A percentile compares a stretch with the other conserved stretches of the same genome.
These are phyloP conservation scores for Melanostoma mellinum DNA, from an alignment of 2,888 invertebrate genomes.

Conservation along the genomic window DNA sequence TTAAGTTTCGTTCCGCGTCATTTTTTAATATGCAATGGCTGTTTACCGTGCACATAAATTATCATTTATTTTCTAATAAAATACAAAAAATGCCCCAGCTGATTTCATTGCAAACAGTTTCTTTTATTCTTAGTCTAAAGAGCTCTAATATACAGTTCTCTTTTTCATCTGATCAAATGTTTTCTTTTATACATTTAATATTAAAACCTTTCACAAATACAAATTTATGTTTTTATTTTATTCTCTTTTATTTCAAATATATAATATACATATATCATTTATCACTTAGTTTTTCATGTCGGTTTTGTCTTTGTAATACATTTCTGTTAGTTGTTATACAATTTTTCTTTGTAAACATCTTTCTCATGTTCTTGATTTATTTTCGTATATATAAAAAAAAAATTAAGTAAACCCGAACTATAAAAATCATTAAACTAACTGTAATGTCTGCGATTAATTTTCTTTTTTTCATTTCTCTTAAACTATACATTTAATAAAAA, in stretches of 20 bases:
- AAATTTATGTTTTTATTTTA: conserved; percentile 53
- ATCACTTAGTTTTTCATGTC: conserved; percentile 68
- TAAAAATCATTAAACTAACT: conserved; percentile 39
- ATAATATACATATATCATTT: conserved; percentile 69
- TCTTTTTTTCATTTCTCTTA: conserved; percentile 73
- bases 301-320: conserved; percentile 69
- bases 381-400: conserved; percentile 53
- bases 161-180: conserved; percentile 58
- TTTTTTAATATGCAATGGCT: too few species aligned
- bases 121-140: conserved; percentile 64
- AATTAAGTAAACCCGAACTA: conserved; percentile 58
- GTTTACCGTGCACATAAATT: too few species aligned
- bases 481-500: conserved; percentile 31
- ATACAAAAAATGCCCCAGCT: conserved; percentile 10
- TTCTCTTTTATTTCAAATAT: conserved; percentile 55
- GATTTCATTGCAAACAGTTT: conserved; percentile 66
- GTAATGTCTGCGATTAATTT: conserved; percentile 62
- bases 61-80: neutral
- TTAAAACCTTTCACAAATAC: conserved; percentile 60
- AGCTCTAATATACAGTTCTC: conserved; percentile 69
- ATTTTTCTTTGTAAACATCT: conserved; percentile 39
- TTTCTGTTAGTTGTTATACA: conserved; percentile 39
- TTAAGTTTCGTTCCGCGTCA: too few species aligned
- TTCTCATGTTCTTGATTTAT: conserved; percentile 45
- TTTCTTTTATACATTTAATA: conserved; percentile 43